Percentiles rank a stretch among this genome's conserved stretches.
These are phyloP conservation scores for Platalea minor DNA, from an alignment of 2,797 vertebrate species.

Conservation along the genomic window DNA sequence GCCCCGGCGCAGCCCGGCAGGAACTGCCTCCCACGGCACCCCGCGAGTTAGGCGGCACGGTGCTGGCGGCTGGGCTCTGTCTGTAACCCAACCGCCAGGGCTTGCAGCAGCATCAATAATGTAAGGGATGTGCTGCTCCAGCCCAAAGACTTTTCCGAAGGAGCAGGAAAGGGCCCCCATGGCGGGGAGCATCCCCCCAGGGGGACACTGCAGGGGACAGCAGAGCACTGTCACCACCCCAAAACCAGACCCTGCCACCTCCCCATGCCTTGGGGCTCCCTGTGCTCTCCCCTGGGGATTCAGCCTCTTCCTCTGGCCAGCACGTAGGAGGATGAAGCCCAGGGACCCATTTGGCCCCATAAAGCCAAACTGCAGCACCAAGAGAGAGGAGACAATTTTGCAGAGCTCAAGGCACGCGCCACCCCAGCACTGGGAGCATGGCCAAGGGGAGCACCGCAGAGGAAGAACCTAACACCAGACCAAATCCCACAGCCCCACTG, in stretches of 20 bases:
- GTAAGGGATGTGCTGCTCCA: slow-evolving; percentile 80
- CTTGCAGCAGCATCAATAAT: slow-evolving; percentile 86
- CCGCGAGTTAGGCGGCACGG: slow-evolving; percentile 69
- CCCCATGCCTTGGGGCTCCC: rapidly evolving
- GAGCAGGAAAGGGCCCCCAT: background rate
- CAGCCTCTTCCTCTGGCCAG: background rate
- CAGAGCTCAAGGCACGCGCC: rapidly evolving
- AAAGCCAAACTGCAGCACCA: background rate
- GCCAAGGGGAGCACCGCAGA: rapidly evolving
- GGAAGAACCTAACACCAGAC: background rate
- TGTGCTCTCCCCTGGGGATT: background rate
- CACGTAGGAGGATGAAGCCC: background rate
- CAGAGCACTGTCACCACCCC: rapidly evolving
- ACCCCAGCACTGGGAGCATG: rapidly evolving
- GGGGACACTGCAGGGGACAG: rapidly evolving
- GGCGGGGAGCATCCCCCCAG: background rate
- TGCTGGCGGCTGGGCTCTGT: slow-evolving; percentile 71
- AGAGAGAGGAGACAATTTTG: background rate
- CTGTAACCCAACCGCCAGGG: slow-evolving; percentile 86
- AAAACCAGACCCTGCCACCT: background rate
- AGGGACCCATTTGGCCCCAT: rapidly evolving
- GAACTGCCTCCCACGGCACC: slow-evolving; percentile 19
- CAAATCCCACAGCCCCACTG: background rate
- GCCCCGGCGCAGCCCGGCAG: background rate
- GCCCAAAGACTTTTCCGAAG: slow-evolving; percentile 81